Evolutionary conservation across 1,140 invertebrate species (phyloP).

Genomic region (Lordiphosa collinella): DNA sequence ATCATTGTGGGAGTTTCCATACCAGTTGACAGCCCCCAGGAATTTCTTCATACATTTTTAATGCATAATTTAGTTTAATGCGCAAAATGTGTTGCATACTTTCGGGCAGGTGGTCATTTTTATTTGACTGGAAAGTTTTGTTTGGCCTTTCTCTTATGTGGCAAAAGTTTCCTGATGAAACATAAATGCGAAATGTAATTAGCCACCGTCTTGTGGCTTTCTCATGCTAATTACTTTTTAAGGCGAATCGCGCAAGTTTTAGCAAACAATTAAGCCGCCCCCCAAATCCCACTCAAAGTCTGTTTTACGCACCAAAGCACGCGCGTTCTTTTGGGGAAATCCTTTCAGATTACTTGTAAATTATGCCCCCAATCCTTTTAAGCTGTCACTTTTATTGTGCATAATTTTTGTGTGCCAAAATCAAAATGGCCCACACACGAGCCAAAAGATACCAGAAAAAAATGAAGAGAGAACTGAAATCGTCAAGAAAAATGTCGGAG

Average conservation of each 20-base stretch:
- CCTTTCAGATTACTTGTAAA: slow-evolving; percentile 58
- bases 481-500: slow-evolving; percentile 47
- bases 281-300: slow-evolving; percentile 38
- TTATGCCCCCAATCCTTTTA: slow-evolving; percentile 66
- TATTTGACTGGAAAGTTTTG: slow-evolving; percentile 5
- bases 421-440: slow-evolving; percentile 65
- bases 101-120: too few relatives aligned
- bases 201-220: slow-evolving; percentile 29
- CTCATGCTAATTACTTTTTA: slow-evolving; percentile 72
- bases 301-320: slow-evolving; percentile 52
- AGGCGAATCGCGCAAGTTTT: slow-evolving; percentile 53
- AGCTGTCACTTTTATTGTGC: slow-evolving; percentile 68
- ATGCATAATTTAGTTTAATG: slow-evolving; percentile 65
- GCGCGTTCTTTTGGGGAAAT: slow-evolving; percentile 24
- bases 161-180: slow-evolving; percentile 36
- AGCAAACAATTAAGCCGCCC: slow-evolving; percentile 37
- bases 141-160: slow-evolving; percentile 51
- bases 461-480: slow-evolving; percentile 17
- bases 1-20: slow-evolving; percentile 41
- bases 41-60: slow-evolving; percentile 48
- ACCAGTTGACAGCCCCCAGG: slow-evolving; percentile 29
- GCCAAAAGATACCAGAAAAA: slow-evolving; percentile 4
- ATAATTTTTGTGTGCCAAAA: slow-evolving; percentile 71
- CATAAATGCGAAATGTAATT: slow-evolving; percentile 58
- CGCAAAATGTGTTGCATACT: too few relatives aligned